Conservation (phyloP, 2,113 vertebrate species). For the Brienomyrus longianalis region DNA sequence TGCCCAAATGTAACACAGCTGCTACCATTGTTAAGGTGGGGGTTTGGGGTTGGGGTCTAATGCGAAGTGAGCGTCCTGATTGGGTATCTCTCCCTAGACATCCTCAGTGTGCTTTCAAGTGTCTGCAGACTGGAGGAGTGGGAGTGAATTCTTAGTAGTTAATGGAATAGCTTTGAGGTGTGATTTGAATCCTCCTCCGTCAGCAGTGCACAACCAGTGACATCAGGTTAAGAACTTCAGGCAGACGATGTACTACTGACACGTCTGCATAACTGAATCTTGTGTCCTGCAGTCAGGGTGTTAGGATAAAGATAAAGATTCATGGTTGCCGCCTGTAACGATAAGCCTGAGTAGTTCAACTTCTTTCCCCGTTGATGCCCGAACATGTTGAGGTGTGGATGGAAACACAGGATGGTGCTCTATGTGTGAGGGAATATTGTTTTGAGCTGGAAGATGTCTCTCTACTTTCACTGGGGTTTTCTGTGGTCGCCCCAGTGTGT, state of each 20-base stretch:
- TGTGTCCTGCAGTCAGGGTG: background rate
- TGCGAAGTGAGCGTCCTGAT: background rate
- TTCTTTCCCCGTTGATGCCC: background rate
- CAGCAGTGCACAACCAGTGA: background rate
- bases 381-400: background rate
- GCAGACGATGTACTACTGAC: background rate
- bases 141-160: background rate
- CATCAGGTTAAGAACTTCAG: background rate
- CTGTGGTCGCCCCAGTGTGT: background rate
- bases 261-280: background rate
- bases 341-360: background rate
- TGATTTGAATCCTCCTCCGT: background rate
- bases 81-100: background rate
- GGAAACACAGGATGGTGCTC: background rate
- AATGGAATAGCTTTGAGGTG: conserved; percentile 6
- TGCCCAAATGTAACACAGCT: background rate
- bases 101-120: background rate
- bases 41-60: background rate
- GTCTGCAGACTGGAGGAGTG: background rate
- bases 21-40: background rate
- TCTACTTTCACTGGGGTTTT: background rate
- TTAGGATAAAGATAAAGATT: background rate
- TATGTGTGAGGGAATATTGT: background rate
- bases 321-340: background rate
- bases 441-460: background rate